Evolutionary conservation across 2,888 invertebrate genomes (phyloP), one percentile per base, ranked within the genome.

Genomic region (Hydrotaea diabolus): DNA sequence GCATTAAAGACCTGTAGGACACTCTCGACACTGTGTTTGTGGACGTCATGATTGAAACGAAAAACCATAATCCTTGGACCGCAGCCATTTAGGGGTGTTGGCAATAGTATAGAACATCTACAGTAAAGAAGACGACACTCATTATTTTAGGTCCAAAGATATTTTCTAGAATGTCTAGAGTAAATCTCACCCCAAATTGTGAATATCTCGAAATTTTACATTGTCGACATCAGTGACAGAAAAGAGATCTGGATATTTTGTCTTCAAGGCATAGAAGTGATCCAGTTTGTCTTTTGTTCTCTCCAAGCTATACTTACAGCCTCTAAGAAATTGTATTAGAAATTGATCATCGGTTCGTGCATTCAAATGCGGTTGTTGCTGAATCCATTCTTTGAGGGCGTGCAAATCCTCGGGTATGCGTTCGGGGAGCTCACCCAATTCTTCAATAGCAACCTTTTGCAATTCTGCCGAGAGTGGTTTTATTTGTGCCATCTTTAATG

Each of bases 181-280:
- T 8, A 39, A 17, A 36, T 43, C 87, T 82, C 80, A 92, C 91
- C 91, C 91, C 76, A 88, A 87, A 64, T 88, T 85, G 57, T 89
- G 86, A 4, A 91, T 89, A 21, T 90, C 89, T 62, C 89, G 71
- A 1, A 87, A 87, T 79, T 83, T 77, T 0, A 87, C 73, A 77
- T 87, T 88, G 21, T 89, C 86, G 9, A 90, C 87, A 85, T 90
- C 86, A 2, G 87, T 84, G 66, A 88, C 87, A 8, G 81, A 90
- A 86, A 93, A 94, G 80, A 94, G 92, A 86, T 95, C 94, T 0
- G 95, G 94, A 15, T 94, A 91, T 62, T 93, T 90, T 0, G 93
- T 92, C 87, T 93, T 93, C 73, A 91, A 72, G 0, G 94, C 94
- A 87, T 94, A 94, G 88, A 93, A 94, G 89, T 93, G 93, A 77